A percentile compares a stretch with the other conserved stretches of the same genome.
phyloP scores from a whole-genome alignment of 1,140 invertebrate genomes.

The Trachymyrmex septentrionalis region DNA sequence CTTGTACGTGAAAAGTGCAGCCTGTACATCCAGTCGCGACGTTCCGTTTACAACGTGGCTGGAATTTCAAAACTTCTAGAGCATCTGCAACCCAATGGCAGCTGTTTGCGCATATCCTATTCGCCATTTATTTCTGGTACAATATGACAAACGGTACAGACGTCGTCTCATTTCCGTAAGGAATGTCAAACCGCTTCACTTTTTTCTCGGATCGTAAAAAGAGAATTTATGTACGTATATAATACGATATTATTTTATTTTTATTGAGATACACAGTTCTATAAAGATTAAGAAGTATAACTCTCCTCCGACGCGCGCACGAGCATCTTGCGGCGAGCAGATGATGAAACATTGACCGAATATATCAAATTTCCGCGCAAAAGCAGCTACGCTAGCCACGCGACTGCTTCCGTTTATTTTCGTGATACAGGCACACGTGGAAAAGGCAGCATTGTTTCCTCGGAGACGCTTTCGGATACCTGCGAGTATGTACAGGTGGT shows the following conservation, averaged over 20 bases:
- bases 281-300: not conserved
- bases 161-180: conserved; percentile 38
- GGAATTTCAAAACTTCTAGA: conserved; percentile 49
- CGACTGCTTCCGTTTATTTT: conserved; percentile 68
- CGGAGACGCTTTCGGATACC: conserved; percentile 46
- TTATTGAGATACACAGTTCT: not conserved
- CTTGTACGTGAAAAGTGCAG: not conserved
- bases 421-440: conserved; percentile 39
- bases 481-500: conserved; percentile 61
- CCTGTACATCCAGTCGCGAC: not conserved
- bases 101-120: conserved; percentile 54
- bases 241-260: not conserved
- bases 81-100: conserved; percentile 67
- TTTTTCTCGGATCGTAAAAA: not conserved
- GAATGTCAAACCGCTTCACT: not conserved
- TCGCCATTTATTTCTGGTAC: conserved; percentile 48
- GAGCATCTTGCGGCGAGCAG: conserved; percentile 19
- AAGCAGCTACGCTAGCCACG: conserved; percentile 33
- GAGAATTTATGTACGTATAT: not conserved
- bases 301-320: not conserved
- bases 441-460: conserved; percentile 67
- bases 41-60: conserved; percentile 3
- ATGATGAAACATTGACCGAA: conserved; percentile 51
- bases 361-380: conserved; percentile 58
- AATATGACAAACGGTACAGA: conserved; percentile 19